Evolutionary conservation across 2,797 vertebrate genomes (phyloP).

Genomic region (Hemitrygon akajei): DNA sequence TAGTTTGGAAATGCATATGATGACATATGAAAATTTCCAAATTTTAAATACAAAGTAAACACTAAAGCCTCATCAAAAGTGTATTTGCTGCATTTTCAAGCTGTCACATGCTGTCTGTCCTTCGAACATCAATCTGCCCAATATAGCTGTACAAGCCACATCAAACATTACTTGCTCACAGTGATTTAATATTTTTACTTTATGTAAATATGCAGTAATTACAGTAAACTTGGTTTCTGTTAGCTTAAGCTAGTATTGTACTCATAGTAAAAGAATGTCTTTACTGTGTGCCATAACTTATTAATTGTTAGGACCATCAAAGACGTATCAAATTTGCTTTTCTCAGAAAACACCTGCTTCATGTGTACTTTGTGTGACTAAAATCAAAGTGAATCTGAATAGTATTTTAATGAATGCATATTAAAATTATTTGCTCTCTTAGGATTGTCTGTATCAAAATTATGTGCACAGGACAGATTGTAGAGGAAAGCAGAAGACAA

Average conservation of each 20-base stretch:
- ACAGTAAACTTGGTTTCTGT: slow-evolving; percentile 99
- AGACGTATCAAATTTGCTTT: slow-evolving; percentile 37
- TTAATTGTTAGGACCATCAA: slow-evolving; percentile 35
- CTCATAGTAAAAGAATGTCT: slow-evolving; percentile 35
- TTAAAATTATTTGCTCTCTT: slow-evolving; percentile 36
- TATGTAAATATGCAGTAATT: slow-evolving; percentile 99
- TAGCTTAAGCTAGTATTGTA: slow-evolving; percentile 90
- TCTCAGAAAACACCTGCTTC: slow-evolving; percentile 37
- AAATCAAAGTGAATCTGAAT: slow-evolving; percentile 37
- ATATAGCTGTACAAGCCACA: slow-evolving; percentile 93
- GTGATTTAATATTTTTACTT: slow-evolving; percentile 99
- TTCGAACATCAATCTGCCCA: slow-evolving; percentile 70
- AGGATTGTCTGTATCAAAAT: slow-evolving; percentile 35
- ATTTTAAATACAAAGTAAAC: slow-evolving; percentile 55
- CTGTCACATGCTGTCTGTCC: slow-evolving; percentile 65
- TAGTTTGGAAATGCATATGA: slow-evolving; percentile 49
- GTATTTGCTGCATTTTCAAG: slow-evolving; percentile 68
- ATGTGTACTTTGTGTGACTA: slow-evolving; percentile 36
- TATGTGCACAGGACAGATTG: not conserved
- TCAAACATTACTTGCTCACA: slow-evolving; percentile 99
- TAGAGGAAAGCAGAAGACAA: not conserved
- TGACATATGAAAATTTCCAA: slow-evolving; percentile 60
- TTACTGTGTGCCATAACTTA: slow-evolving; percentile 38
- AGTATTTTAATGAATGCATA: slow-evolving; percentile 37
- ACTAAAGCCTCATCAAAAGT: slow-evolving; percentile 70